These are phyloP conservation scores for Pseudomyrmex gracilis DNA, from an alignment of 1,140 invertebrate genomes.

Conservation along the genomic window DNA sequence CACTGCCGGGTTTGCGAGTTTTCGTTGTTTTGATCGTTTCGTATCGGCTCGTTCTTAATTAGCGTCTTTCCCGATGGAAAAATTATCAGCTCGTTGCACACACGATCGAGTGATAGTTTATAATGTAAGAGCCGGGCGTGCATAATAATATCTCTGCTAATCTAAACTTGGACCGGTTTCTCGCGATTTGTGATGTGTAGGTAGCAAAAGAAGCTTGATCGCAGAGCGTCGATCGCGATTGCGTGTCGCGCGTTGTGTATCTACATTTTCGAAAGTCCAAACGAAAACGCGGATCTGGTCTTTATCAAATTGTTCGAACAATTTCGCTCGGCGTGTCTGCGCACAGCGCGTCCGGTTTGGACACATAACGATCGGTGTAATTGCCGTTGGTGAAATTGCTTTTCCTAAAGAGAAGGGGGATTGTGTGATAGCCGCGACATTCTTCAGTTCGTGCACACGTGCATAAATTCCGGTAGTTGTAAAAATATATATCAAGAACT, in stretches of 20 bases:
- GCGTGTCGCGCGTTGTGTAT: slow-evolving; percentile 22
- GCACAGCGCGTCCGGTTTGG: neutral
- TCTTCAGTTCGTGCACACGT: neutral
- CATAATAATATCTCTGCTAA: slow-evolving; percentile 8
- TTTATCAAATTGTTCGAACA: slow-evolving; percentile 57
- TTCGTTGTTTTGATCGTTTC: slow-evolving; percentile 32
- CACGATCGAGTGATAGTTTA: slow-evolving; percentile 64
- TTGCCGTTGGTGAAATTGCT: slow-evolving; percentile 5
- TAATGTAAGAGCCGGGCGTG: slow-evolving; percentile 58
- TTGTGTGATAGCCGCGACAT: neutral
- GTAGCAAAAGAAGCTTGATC: slow-evolving; percentile 50
- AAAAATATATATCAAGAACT: too few relatives aligned
- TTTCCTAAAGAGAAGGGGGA: slow-evolving; percentile 44
- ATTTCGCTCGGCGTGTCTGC: slow-evolving; percentile 32
- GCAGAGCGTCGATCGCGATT: slow-evolving; percentile 23
- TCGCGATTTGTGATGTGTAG: slow-evolving; percentile 51
- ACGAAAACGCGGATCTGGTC: slow-evolving; percentile 53
- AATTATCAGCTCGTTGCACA: slow-evolving; percentile 65
- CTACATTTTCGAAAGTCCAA: slow-evolving; percentile 66
- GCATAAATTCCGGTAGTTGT: neutral
- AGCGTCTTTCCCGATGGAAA: slow-evolving; percentile 49
- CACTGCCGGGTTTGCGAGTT: neutral
- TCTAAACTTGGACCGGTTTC: slow-evolving; percentile 67
- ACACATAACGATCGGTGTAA: slow-evolving; percentile 13
- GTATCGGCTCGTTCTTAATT: slow-evolving; percentile 57